phyloP scores from a whole-genome alignment of 2,797 vertebrate species.

The Lagodon rhomboides region DNA sequence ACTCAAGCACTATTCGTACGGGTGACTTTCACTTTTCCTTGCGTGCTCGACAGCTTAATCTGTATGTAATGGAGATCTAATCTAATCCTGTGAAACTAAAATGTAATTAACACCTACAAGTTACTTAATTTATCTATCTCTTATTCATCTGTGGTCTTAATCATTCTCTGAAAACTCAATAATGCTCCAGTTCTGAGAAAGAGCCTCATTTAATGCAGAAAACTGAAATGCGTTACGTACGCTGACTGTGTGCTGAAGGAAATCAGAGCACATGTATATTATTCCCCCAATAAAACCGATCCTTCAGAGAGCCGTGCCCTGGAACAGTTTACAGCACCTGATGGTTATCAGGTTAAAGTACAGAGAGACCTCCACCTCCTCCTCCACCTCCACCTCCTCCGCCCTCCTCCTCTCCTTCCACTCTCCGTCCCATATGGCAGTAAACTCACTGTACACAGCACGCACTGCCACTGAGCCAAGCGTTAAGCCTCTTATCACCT shows the following conservation, averaged over 20 bases:
- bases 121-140: no score
- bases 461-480: conserved; percentile 48
- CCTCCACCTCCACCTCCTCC: background rate
- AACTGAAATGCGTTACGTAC: background rate
- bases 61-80: no score
- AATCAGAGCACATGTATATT: background rate
- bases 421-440: conserved; percentile 16
- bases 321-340: background rate
- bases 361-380: conserved; percentile 3
- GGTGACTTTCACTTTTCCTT: no score
- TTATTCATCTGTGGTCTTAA: no score
- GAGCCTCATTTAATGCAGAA: background rate
- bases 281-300: background rate
- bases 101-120: no score
- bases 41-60: no score
- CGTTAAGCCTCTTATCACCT: conserved; percentile 70
- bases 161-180: background rate
- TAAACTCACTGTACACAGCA: conserved; percentile 40
- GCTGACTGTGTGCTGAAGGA: background rate
- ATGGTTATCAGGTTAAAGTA: conserved; percentile 22
- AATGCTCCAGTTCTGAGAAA: background rate
- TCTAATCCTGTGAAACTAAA: no score
- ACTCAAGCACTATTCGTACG: no score
- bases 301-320: background rate
- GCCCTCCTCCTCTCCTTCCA: background rate